Evolutionary conservation across 1,140 invertebrate genomes (phyloP).

Genomic region (Megathymus violae): DNA sequence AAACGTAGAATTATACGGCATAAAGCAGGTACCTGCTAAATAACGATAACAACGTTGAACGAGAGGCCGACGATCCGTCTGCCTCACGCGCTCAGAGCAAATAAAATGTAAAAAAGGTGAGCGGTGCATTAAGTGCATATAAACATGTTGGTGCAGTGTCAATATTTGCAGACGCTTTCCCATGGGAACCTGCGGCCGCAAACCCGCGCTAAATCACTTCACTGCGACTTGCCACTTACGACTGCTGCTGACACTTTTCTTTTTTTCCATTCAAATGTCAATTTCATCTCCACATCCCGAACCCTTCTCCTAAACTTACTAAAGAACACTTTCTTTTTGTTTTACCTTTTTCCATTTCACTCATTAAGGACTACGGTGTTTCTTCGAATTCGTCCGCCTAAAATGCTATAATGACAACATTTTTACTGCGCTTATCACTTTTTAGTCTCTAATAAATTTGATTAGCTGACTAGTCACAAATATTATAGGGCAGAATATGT

Average conservation of each 20-base stretch:
- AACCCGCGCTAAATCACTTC: slow-evolving; percentile 75
- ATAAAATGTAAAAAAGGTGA: slow-evolving; percentile 80
- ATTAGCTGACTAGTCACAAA: no score
- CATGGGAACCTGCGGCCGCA: slow-evolving; percentile 71
- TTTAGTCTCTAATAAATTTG: no score
- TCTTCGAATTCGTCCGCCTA: slow-evolving; percentile 40
- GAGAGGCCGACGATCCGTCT: slow-evolving; percentile 77
- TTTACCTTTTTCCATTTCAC: slow-evolving; percentile 29
- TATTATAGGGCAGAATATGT: no score
- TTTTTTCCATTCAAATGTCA: slow-evolving; percentile 79
- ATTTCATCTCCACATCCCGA: slow-evolving; percentile 54
- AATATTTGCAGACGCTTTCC: slow-evolving; percentile 80
- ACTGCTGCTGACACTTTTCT: slow-evolving; percentile 53
- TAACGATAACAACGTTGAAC: slow-evolving; percentile 77
- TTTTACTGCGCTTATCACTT: no score
- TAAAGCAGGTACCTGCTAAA: slow-evolving; percentile 65
- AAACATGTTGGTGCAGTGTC: slow-evolving; percentile 81
- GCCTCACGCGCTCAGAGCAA: slow-evolving; percentile 72
- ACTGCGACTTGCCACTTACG: slow-evolving; percentile 48
- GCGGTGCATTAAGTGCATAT: slow-evolving; percentile 83
- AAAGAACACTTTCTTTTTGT: slow-evolving; percentile 29
- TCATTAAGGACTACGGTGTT: not conserved
- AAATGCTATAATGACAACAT: slow-evolving; percentile 37
- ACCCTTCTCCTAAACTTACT: slow-evolving; percentile 17
- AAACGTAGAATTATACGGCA: no score